phyloP scores from a whole-genome alignment of 2,888 invertebrate species.

The Drosophila seclusa region DNA sequence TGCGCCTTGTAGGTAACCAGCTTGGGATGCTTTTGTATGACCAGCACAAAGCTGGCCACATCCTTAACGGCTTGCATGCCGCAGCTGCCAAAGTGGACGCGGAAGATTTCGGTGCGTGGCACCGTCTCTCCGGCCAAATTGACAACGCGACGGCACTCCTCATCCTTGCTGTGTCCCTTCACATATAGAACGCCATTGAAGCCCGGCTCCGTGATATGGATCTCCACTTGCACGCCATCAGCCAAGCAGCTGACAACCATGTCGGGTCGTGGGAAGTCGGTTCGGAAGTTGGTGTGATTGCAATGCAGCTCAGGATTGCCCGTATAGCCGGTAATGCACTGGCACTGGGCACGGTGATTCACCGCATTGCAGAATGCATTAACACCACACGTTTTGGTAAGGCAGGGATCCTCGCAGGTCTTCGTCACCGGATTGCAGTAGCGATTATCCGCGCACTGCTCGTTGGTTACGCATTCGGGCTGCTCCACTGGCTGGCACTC shows the following conservation, averaged over 20 bases:
- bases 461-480: constrained; percentile 89
- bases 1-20: constrained; percentile 97
- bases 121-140: constrained; percentile 89
- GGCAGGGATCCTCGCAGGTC: constrained; percentile 93
- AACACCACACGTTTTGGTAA: constrained; percentile 89
- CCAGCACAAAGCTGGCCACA: constrained; percentile 95
- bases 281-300: constrained; percentile 87
- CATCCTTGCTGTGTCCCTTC: constrained; percentile 97
- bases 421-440: constrained; percentile 90
- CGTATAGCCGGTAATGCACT: constrained; percentile 90
- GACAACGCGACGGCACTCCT: constrained; percentile 93
- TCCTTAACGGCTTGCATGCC: constrained; percentile 96
- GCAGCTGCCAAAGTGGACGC: constrained; percentile 95
- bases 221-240: constrained; percentile 95
- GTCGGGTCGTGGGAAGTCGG: constrained; percentile 93
- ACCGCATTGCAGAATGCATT: constrained; percentile 92
- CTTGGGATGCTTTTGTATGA: constrained; percentile 98
- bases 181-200: constrained; percentile 97
- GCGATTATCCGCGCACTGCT: constrained; percentile 91
- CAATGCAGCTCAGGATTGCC: constrained; percentile 92
- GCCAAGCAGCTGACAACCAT: constrained; percentile 95
- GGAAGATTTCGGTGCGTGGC: constrained; percentile 91
- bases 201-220: constrained; percentile 89
- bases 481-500: constrained; percentile 86
- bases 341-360: constrained; percentile 91